A percentile compares a stretch with the other conserved stretches of the same genome.
Conservation (phyloP, 2,113 vertebrate species). For the Cavia porcellus region DNA sequence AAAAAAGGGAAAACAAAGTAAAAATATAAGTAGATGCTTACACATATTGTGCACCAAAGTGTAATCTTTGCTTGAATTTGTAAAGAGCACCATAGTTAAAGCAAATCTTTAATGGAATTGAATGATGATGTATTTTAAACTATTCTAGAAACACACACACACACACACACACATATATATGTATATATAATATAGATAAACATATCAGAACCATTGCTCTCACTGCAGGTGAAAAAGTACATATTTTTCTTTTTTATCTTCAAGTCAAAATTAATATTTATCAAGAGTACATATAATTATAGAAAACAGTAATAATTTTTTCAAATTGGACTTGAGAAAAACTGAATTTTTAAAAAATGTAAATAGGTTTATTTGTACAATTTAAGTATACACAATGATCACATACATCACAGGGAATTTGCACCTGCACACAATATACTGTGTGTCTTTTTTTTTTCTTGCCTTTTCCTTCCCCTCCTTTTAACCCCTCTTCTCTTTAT, state of each 20-base stretch:
- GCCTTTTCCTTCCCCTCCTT: neutral
- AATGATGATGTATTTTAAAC: neutral
- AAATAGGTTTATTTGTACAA: neutral
- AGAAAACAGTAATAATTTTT: slow-evolving; percentile 83
- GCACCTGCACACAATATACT: neutral
- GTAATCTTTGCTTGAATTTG: neutral
- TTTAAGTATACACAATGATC: neutral
- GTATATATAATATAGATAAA: neutral
- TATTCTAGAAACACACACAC: neutral
- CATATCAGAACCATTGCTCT: neutral
- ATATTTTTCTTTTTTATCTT: slow-evolving; percentile 64
- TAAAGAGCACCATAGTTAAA: neutral
- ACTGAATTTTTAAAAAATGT: slow-evolving; percentile 59
- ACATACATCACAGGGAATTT: neutral
- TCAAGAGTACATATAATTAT: slow-evolving; percentile 80
- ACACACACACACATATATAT: neutral
- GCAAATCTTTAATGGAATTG: neutral
- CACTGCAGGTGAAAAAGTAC: neutral
- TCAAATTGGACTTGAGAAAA: slow-evolving; percentile 72
- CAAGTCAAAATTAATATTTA: slow-evolving; percentile 86
- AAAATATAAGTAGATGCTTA: neutral
- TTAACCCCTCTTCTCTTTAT: neutral
- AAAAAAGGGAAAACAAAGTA: slow-evolving; percentile 24
- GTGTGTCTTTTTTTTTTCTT: neutral
- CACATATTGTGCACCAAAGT: slow-evolving; percentile 25